These are phyloP conservation scores for Chrysodeixis includens DNA, from an alignment of 2,888 invertebrate species.

Conservation along the genomic window DNA sequence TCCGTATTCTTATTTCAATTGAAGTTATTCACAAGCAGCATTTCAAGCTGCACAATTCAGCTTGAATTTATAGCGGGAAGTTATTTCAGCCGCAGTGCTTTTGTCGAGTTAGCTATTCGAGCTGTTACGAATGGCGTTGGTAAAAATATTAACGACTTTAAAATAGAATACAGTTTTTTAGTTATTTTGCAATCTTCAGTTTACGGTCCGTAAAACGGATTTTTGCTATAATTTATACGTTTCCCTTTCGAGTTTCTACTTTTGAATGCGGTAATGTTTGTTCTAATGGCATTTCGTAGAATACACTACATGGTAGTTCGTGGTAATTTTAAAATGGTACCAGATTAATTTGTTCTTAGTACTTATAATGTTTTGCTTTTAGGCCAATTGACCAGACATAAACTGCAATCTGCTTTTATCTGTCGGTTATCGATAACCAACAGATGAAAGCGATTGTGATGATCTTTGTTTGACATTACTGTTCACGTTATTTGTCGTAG, in stretches of 20 bases:
- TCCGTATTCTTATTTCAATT: slow-evolving; percentile 73
- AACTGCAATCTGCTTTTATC: too few relatives aligned
- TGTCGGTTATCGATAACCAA: too few relatives aligned
- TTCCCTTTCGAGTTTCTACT: not conserved
- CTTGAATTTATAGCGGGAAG: slow-evolving; percentile 70
- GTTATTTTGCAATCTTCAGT: not conserved
- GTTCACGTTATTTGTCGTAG: too few relatives aligned
- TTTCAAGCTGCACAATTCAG: slow-evolving; percentile 66
- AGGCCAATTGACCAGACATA: too few relatives aligned
- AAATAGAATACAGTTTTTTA: slow-evolving; percentile 17
- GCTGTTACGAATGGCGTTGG: slow-evolving; percentile 38
- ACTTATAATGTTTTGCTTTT: too few relatives aligned
- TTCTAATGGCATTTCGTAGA: not conserved
- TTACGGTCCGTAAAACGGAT: not conserved
- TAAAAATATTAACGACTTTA: slow-evolving; percentile 48
- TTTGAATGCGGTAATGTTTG: not conserved
- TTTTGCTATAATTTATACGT: not conserved
- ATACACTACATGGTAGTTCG: too few relatives aligned
- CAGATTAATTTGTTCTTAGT: too few relatives aligned
- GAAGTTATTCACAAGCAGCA: slow-evolving; percentile 70
- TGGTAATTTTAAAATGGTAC: too few relatives aligned
- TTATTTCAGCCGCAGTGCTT: slow-evolving; percentile 65
- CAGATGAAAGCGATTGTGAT: too few relatives aligned
- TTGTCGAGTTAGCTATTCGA: slow-evolving; percentile 51
- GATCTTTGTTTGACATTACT: too few relatives aligned